A percentile compares a stretch with the other conserved stretches of the same genome.
Evolutionary conservation across 1,140 invertebrate genomes (phyloP).

Genomic region (Latrodectus geometricus): DNA sequence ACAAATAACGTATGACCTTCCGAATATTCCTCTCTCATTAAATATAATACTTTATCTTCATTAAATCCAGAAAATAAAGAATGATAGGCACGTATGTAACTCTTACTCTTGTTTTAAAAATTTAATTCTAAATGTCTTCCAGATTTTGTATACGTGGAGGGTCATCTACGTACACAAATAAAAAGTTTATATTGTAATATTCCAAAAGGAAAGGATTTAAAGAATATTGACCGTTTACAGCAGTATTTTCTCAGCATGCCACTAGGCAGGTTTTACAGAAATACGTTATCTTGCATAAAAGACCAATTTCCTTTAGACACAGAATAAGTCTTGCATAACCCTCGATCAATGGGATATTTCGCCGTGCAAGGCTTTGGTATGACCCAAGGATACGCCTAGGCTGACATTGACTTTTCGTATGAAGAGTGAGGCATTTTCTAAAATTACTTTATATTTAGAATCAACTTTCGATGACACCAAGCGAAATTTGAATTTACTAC

Average conservation of each 20-base stretch:
- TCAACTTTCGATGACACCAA: neutral
- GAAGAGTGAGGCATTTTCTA: neutral
- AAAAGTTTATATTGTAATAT: neutral
- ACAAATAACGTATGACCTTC: neutral
- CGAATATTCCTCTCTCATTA: neutral
- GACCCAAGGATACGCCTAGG: slow-evolving; percentile 1
- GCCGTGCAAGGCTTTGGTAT: neutral
- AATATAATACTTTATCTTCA: neutral
- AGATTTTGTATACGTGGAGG: neutral
- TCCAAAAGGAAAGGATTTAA: neutral
- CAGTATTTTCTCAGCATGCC: slow-evolving; percentile 10
- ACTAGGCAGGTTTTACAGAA: slow-evolving; percentile 23
- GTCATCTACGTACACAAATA: neutral
- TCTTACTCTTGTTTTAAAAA: slow-evolving; percentile 4
- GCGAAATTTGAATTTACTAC: slow-evolving; percentile 35
- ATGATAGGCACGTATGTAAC: slow-evolving; percentile 4
- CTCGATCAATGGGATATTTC: slow-evolving; percentile 3
- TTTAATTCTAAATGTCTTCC: neutral
- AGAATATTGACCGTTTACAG: neutral
- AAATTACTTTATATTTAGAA: neutral
- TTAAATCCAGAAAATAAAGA: neutral
- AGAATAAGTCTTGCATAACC: slow-evolving; percentile 6
- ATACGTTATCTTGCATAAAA: slow-evolving; percentile 38
- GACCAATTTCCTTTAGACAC: slow-evolving; percentile 25
- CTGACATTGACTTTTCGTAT: slow-evolving; percentile 10